Evolutionary conservation across 92 coral and sea anemone species (phyloP), one percentile per base, ranked within the genome.

Genomic region (Zoanthus sociatus): DNA sequence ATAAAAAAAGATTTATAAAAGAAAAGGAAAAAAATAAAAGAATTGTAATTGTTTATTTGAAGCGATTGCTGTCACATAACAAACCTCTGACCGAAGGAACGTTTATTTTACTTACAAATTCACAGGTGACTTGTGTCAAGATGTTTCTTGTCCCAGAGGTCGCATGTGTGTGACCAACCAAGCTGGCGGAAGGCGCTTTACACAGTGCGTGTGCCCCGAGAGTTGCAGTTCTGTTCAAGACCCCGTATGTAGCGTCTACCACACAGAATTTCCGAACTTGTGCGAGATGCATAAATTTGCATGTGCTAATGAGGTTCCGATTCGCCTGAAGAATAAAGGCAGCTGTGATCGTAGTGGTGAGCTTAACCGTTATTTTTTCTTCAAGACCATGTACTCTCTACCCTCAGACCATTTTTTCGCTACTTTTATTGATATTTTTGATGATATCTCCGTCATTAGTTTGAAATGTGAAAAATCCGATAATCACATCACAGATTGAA

Each of bases 271-370:
- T 71, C 55, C 67, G 46, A 91, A 84, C 88, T 74, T 69, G 26
- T 91, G 94, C 55, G 75, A 83, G 68, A 73, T 91, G 86, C 91
- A 91, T 71, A 88, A 84, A 82, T 91, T 82, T 60, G 94, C 94
- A 44, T 91, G 94, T 67, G 79, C 77, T 47, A 30, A 88, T 16
- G 73, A 61, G 30, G 79, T 91, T n/a, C 87, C 88, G 60, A 88
- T 91, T 18, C 89, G 83, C 12, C 71, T 91, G 51, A 88, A 88
- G 84, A 88, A 91, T 83, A 86, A 18, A 21, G 94, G 94, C 17
- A 17, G 13, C 1, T 91, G 94, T 54, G 77, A 79, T 18, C 58
- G 60, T 20, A 46, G 44, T 79, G 74, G 85, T 79, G 15, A 79
- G 85, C 54, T 46, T 20, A 20, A 5, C 11, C 72, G 20, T 67